These are phyloP conservation scores for Crocallis elinguaria DNA, from an alignment of 2,888 invertebrate genomes.

Conservation along the genomic window DNA sequence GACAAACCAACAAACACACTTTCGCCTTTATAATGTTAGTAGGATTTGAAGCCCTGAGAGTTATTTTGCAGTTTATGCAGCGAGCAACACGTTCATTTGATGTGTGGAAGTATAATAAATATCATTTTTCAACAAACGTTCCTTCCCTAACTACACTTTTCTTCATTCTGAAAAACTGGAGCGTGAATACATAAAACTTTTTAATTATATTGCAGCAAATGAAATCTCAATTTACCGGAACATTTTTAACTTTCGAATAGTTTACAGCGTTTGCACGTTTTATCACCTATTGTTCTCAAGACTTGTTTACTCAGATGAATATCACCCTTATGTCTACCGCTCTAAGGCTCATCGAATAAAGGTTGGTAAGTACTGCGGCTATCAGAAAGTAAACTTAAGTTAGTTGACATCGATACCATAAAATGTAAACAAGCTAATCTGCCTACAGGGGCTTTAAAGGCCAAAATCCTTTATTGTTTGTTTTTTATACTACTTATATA, in stretches of 20 bases:
- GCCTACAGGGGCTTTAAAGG: constrained; percentile 1
- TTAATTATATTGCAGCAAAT: constrained; percentile 24
- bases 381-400: constrained; percentile 46
- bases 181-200: constrained; percentile 16
- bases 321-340: neutral
- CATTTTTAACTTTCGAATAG: constrained; percentile 26
- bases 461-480: neutral
- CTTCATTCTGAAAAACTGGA: constrained; percentile 14
- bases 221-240: constrained; percentile 36
- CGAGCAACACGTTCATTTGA: too few relatives aligned
- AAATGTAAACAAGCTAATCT: constrained; percentile 31
- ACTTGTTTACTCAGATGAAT: constrained; percentile 4
- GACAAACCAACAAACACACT: too few relatives aligned
- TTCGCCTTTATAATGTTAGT: too few relatives aligned
- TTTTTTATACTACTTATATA: neutral
- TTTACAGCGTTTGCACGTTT: constrained; percentile 36
- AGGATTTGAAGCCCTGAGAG: too few relatives aligned
- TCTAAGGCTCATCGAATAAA: neutral
- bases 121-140: neutral
- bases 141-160: neutral
- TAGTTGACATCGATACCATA: constrained; percentile 26
- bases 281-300: constrained; percentile 48
- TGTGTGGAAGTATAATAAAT: too few relatives aligned
- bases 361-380: constrained; percentile 13
- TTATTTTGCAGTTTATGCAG: too few relatives aligned